Evolutionary conservation across 2,113 vertebrate genomes (phyloP).

Genomic region (Plecotus auritus): DNA sequence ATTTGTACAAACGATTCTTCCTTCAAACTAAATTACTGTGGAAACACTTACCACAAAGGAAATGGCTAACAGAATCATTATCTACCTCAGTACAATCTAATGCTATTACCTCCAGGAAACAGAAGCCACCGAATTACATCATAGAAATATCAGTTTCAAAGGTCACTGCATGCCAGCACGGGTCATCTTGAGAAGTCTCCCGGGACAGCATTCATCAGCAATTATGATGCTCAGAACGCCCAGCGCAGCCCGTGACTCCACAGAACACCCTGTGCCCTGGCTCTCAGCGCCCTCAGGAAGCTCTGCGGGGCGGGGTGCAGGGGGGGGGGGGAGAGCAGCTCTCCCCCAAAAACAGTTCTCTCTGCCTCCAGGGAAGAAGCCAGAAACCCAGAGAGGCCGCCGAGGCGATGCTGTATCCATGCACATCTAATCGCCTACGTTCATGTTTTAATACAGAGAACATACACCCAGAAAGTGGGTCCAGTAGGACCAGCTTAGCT

Average conservation of each 20-base stretch:
- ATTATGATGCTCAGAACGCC: constrained; percentile 48
- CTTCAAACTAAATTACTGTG: constrained; percentile 74
- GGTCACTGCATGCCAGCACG: constrained; percentile 70
- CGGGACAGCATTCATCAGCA: constrained; percentile 58
- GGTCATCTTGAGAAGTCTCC: constrained; percentile 63
- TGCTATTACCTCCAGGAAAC: constrained; percentile 77
- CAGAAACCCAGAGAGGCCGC: not conserved
- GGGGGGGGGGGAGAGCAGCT: not conserved
- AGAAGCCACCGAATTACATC: constrained; percentile 74
- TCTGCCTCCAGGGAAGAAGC: not conserved
- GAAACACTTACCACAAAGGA: constrained; percentile 77
- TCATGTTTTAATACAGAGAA: not conserved
- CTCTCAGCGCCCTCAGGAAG: not conserved
- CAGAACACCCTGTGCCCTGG: constrained; percentile 1
- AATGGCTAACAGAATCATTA: constrained; percentile 80
- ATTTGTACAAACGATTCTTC: constrained; percentile 69
- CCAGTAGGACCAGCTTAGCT: not conserved
- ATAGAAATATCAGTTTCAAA: constrained; percentile 77
- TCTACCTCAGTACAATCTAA: constrained; percentile 73
- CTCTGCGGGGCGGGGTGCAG: not conserved
- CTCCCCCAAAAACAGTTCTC: not conserved
- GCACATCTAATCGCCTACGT: not conserved
- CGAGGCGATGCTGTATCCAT: not conserved
- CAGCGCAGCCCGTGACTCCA: constrained; percentile 55
- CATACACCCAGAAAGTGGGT: not conserved